Base-by-base conservation (phyloP, 2,888 invertebrate genomes). In the Drosophila subquinaria region DNA sequence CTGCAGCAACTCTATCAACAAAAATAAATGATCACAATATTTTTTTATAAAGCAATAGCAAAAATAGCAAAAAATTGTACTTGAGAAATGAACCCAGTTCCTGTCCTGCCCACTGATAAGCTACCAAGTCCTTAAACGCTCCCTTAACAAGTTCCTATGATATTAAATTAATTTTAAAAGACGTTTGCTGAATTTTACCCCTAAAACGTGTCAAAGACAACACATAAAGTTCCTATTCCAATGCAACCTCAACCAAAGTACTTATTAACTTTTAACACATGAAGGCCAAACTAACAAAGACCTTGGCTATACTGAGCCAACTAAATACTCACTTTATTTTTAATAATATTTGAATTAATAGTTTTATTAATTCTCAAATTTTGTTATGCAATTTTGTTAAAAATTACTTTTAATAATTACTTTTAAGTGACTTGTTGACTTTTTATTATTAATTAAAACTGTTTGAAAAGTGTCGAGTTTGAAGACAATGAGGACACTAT, bases 1-100 rank as follows among this genome's bases (percentile, higher is more conserved):
- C 90, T 91, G 92, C 91, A 91, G 81, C 90, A 91, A 92, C 91
- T 93, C 91, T 93, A 90, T 87, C 91, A 92, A 93, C 91, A 92
- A 84, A 88, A 91, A 82, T 78, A 72, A 65, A 73, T 52, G 36
- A 81, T 69, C 62, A 73, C 48, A 71, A 73, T 60, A 50, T 51
- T 17, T 40, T 66, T 69, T 50, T 47, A 76, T 59, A 74, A 77
- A 66, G 63, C 56, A 75, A 65, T 64, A 77, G 45, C 55, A 55
- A 60, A 51, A 68, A 42, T 62, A 68, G 68, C 70, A 52, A 77
- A 15, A 76, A 65, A 55, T 61, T 65, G 64, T 53, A 69, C 73
- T 80, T 69, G 76, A 73, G 43, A 75, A 71, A 59, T 79, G 47
- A 66, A 63, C 36, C 63, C 51, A 15, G 30, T 56, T 45, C 69